These are phyloP conservation scores for Pogonocichla stellata DNA, from an alignment of 2,113 vertebrate genomes.

Conservation along the genomic window DNA sequence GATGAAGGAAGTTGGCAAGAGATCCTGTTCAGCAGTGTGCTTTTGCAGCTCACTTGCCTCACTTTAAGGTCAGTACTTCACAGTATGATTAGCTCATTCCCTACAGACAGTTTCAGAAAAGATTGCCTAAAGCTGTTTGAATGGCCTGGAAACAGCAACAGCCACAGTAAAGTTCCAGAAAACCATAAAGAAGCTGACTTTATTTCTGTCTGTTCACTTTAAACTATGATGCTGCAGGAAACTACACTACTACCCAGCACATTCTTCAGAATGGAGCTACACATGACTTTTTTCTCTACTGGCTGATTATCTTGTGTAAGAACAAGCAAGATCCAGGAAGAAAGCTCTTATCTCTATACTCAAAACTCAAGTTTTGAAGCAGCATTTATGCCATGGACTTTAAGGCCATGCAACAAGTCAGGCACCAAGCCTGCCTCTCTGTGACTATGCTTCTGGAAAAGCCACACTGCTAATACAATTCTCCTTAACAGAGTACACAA, in stretches of 20 bases:
- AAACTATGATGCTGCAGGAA: neutral
- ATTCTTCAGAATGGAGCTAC: neutral
- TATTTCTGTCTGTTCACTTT: neutral
- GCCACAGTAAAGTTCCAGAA: neutral
- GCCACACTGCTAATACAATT: neutral
- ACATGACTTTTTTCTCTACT: neutral
- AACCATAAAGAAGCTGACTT: neutral
- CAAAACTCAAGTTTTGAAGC: neutral
- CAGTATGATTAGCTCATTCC: neutral
- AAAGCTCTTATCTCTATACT: neutral
- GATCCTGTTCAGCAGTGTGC: neutral
- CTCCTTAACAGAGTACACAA: neutral
- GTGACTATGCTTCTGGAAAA: neutral
- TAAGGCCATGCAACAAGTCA: neutral
- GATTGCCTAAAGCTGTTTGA: neutral
- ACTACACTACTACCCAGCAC: neutral
- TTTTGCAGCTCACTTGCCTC: neutral
- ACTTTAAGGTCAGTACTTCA: neutral
- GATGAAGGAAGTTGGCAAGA: neutral
- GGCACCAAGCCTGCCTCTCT: neutral
- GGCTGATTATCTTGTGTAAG: neutral
- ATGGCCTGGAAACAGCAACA: neutral
- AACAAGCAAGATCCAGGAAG: neutral
- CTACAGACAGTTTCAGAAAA: neutral
- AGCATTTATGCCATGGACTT: neutral